A percentile compares a stretch with the other conserved stretches of the same genome.
phyloP scores from a whole-genome alignment of 2,797 vertebrate species.

The Morus bassanus region DNA sequence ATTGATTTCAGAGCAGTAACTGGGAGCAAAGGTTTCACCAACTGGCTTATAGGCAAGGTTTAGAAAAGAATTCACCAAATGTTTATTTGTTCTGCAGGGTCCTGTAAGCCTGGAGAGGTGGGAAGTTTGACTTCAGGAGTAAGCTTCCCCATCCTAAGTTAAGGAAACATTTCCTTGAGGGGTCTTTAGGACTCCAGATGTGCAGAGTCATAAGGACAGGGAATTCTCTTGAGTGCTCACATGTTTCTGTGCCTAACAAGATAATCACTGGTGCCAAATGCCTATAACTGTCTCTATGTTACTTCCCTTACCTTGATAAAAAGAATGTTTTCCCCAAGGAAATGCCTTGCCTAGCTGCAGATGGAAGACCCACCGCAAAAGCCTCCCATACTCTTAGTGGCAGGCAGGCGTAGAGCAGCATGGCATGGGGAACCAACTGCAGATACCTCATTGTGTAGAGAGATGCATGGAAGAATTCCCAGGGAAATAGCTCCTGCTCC shows the following conservation, averaged over 20 bases:
- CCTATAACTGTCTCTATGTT: fast-evolving
- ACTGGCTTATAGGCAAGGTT: background rate
- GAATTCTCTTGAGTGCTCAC: background rate
- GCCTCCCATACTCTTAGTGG: too few relatives aligned
- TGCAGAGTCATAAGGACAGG: background rate
- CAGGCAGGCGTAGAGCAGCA: background rate
- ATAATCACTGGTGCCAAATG: background rate
- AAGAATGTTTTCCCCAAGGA: background rate
- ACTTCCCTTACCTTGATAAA: background rate
- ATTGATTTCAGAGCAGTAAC: background rate
- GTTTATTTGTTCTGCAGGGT: background rate
- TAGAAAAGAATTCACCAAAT: background rate
- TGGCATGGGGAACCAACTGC: background rate
- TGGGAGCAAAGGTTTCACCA: background rate
- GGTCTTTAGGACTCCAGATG: background rate
- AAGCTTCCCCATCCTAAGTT: background rate
- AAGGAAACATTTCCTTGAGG: background rate
- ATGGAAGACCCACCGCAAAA: background rate
- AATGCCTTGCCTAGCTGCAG: background rate
- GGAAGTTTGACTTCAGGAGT: background rate
- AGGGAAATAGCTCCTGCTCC: background rate
- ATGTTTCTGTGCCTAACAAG: background rate
- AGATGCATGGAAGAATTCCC: background rate
- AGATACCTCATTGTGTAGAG: background rate
- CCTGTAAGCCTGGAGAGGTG: background rate